phyloP scores from a whole-genome alignment of 1,140 invertebrate species.

The Neodiprion virginianus region DNA sequence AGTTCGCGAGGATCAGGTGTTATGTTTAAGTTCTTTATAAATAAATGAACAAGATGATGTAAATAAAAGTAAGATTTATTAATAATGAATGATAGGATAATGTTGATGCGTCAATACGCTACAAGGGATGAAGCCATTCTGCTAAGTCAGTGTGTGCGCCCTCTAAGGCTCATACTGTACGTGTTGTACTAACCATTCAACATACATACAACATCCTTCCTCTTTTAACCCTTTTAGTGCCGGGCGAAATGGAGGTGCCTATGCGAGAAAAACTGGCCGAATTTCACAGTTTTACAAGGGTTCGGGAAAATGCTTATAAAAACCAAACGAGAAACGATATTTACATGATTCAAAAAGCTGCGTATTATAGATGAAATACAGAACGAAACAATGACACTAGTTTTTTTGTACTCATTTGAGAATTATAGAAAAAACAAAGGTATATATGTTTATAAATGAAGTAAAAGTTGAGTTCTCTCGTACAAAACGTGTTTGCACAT shows the following conservation, averaged over 20 bases:
- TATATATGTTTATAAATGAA: not conserved
- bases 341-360: slow-evolving; percentile 23
- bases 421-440: slow-evolving; percentile 9
- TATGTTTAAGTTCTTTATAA: no score
- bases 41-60: no score
- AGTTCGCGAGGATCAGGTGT: slow-evolving; percentile 19
- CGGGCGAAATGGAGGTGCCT: slow-evolving; percentile 15
- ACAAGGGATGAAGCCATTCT: no score
- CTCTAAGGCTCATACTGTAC: no score
- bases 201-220: no score
- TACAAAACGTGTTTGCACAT: slow-evolving; percentile 23
- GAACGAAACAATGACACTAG: slow-evolving; percentile 19
- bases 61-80: no score
- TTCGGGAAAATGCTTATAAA: slow-evolving; percentile 19
- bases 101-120: no score
- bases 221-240: no score
- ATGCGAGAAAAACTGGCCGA: slow-evolving; percentile 22
- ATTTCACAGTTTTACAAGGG: slow-evolving; percentile 21
- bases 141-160: no score
- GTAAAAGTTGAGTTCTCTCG: slow-evolving; percentile 22
- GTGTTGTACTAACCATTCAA: no score
- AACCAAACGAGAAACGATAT: slow-evolving; percentile 19
- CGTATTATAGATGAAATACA: slow-evolving; percentile 18
- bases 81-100: no score
- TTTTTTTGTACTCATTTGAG: slow-evolving; percentile 18